phyloP scores from a whole-genome alignment of 2,888 invertebrate genomes.

The Drosophila anceps region DNA sequence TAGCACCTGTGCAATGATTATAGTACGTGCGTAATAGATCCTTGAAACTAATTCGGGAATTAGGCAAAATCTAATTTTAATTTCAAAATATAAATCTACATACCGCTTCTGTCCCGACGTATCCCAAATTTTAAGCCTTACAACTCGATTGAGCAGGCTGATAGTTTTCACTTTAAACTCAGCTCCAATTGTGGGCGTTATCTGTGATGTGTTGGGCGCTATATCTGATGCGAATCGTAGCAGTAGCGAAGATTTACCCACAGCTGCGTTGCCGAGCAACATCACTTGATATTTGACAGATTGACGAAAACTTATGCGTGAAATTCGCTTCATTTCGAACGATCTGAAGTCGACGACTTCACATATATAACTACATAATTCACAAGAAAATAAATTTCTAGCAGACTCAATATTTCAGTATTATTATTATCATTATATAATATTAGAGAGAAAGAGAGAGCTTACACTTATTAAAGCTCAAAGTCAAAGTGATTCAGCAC shows the following conservation, averaged over 20 bases:
- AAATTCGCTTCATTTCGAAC: not conserved
- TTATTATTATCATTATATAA: not conserved
- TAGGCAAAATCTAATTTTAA: not conserved
- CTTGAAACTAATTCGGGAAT: constrained; percentile 33
- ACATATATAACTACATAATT: constrained; percentile 14
- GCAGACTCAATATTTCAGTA: not conserved
- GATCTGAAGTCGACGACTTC: constrained; percentile 7
- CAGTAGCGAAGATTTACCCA: constrained; percentile 59
- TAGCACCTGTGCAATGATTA: constrained; percentile 22
- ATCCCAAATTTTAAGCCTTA: constrained; percentile 43
- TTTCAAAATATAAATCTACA: not conserved
- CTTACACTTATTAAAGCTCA: not conserved
- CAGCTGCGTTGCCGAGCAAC: constrained; percentile 37
- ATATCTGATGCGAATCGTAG: not conserved
- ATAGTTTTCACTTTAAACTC: constrained; percentile 18
- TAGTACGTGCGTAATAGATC: constrained; percentile 27
- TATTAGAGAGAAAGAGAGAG: too few species aligned
- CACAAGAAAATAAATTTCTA: not conserved
- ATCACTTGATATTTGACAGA: constrained; percentile 15
- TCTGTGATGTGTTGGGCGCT: not conserved
- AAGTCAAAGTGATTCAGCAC: not conserved
- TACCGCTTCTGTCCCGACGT: constrained; percentile 45
- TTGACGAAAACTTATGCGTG: not conserved
- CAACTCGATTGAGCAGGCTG: not conserved
- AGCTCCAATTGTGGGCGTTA: constrained; percentile 29